Evolutionary conservation across 2,888 invertebrate species (phyloP), one percentile per base, ranked within the genome.

Genomic region (Dendrolimus pini): DNA sequence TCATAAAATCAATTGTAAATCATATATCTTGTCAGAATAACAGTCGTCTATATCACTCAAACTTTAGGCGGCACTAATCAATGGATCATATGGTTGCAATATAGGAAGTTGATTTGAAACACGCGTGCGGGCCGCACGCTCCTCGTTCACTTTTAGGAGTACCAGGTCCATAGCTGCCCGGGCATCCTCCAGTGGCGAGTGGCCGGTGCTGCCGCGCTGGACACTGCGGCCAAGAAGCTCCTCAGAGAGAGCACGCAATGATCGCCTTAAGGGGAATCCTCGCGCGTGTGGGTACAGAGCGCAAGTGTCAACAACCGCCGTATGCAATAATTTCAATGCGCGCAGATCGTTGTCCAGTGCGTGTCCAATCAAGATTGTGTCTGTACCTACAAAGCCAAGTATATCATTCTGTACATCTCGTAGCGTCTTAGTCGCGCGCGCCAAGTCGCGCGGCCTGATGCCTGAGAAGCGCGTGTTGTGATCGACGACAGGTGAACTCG

Each of bases 401-500:
- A 99, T 90, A 70, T 97, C 97, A 60, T 94, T 94, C 79, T 98
- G 99, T 55, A 98, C 97, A 74, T 97, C 94, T 64, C 89, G 81
- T 55, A 98, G 86, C 57, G 93, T 94, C 83, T 95, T 95, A 41
- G 92, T 92, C 70, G 93, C 93, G 79, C 88, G 86, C 83, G 83
- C 85, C 82, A 91, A 77, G 85, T 91, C 87, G 83, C 89, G 87
- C 84, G 87, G 85, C 74, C 80, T 96, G 65, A 99, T 95, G 59
- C 99, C 99, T 74, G 98, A 98, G 91, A 97, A 99, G 60, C 97
- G 93, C 2, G 98, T 98, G 80, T 99, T 99, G 79, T 96, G 96
- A 82, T 99, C 99, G 54, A 99, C 92, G 59, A 99, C 94, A 63
- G 94, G 93, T 64, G 93, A 92, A 71, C 94, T 93, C 2, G 99